Conservation (phyloP, 2,888 invertebrate species). For the Sthenelais limicola region DNA sequence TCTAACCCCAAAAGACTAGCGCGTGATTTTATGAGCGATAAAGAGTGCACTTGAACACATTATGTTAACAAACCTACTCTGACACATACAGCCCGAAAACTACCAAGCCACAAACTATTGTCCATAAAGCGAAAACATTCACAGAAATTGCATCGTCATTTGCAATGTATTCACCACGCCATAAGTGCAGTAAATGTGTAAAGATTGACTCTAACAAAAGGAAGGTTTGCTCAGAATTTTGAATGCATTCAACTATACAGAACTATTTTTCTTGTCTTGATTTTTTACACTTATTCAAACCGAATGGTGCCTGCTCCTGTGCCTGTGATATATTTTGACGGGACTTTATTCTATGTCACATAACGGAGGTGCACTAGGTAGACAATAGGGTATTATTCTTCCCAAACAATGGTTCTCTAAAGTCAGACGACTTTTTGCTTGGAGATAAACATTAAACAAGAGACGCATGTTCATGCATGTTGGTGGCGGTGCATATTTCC, state of each 20-base stretch:
- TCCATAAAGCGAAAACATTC: neutral
- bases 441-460: constrained; percentile 38
- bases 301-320: no score
- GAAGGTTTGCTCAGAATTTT: constrained; percentile 31
- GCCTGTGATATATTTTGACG: no score
- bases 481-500: neutral
- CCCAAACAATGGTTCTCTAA: constrained; percentile 38
- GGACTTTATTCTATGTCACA: no score
- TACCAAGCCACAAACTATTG: constrained; percentile 12
- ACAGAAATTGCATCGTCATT: constrained; percentile 32
- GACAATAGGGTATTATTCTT: constrained; percentile 30
- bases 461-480: constrained; percentile 33
- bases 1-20: no score
- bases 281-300: no score
- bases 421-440: constrained; percentile 25
- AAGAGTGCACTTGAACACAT: constrained; percentile 30
- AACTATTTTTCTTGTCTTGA: no score
- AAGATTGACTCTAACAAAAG: constrained; percentile 31
- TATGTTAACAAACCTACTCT: constrained; percentile 30
- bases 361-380: constrained; percentile 3
- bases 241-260: no score
- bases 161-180: no score
- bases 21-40: constrained; percentile 20
- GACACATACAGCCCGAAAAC: neutral
- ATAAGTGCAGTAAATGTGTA: constrained; percentile 33